phyloP scores from a whole-genome alignment of 2,113 vertebrate species.

The Chrysemys picta region DNA sequence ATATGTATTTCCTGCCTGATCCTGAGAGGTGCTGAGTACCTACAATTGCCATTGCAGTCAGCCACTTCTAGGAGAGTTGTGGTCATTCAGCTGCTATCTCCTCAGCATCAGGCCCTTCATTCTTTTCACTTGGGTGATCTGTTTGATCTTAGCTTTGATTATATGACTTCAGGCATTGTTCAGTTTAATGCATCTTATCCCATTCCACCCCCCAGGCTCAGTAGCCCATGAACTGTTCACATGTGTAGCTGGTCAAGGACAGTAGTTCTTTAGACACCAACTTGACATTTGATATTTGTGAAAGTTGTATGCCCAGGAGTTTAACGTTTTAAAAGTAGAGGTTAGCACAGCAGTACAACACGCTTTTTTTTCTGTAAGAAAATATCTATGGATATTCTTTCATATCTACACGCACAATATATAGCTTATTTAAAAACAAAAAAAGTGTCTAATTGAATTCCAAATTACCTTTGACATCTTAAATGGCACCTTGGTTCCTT shows the following conservation, averaged over 20 bases:
- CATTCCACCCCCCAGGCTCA: background rate
- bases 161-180: constrained; percentile 14
- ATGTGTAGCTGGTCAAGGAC: constrained; percentile 2
- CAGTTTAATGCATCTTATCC: constrained; percentile 34
- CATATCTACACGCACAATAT: accelerated
- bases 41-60: background rate
- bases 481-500: background rate
- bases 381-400: background rate
- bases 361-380: background rate
- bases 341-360: background rate
- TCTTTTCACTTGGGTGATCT: constrained; percentile 50
- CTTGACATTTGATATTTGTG: constrained; percentile 2
- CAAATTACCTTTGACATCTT: background rate
- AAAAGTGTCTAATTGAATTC: background rate
- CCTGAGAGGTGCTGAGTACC: accelerated
- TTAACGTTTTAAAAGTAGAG: background rate
- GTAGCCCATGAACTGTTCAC: constrained; percentile 36
- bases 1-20: background rate
- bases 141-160: constrained; percentile 61
- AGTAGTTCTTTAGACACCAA: background rate
- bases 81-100: background rate
- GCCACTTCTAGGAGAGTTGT: background rate
- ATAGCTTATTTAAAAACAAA: background rate
- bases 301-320: background rate
- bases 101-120: background rate